Percentiles rank a stretch among this genome's conserved stretches.
Evolutionary conservation across 1,140 invertebrate genomes (phyloP).

Genomic region (Varroa destructor): DNA sequence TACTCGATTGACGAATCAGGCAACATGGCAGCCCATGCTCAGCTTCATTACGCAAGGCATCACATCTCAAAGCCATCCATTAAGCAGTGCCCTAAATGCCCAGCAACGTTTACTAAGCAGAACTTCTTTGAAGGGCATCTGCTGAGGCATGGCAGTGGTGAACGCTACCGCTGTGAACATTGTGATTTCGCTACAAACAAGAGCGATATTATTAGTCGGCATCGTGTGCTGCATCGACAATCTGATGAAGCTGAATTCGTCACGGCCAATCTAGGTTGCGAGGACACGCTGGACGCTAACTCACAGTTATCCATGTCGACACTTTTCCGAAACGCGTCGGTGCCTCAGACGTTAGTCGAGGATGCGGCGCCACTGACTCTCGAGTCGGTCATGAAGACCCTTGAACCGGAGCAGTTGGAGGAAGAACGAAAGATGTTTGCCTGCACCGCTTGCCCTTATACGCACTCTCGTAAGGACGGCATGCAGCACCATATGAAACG

Average conservation of each 20-base stretch:
- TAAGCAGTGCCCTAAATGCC: slow-evolving; percentile 51
- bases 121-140: slow-evolving; percentile 43
- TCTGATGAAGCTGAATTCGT: slow-evolving; percentile 32
- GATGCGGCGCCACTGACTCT: slow-evolving; percentile 74
- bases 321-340: slow-evolving; percentile 29
- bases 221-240: slow-evolving; percentile 50
- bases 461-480: slow-evolving; percentile 54
- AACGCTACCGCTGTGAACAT: slow-evolving; percentile 58
- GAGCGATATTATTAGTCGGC: slow-evolving; percentile 58
- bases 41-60: slow-evolving; percentile 17
- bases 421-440: slow-evolving; percentile 44
- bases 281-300: slow-evolving; percentile 26
- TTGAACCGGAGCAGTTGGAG: slow-evolving; percentile 28
- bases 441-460: slow-evolving; percentile 65
- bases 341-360: slow-evolving; percentile 46
- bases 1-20: slow-evolving; percentile 19
- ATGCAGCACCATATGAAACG: slow-evolving; percentile 59
- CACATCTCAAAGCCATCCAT: slow-evolving; percentile 1
- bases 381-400: slow-evolving; percentile 64
- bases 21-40: slow-evolving; percentile 23
- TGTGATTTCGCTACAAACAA: slow-evolving; percentile 70
- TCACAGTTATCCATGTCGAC: slow-evolving; percentile 25
- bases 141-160: slow-evolving; percentile 54
- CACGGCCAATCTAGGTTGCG: slow-evolving; percentile 22
- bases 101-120: slow-evolving; percentile 53